These are phyloP conservation scores for Vidua macroura DNA, from an alignment of 2,113 vertebrate species.

Conservation along the genomic window DNA sequence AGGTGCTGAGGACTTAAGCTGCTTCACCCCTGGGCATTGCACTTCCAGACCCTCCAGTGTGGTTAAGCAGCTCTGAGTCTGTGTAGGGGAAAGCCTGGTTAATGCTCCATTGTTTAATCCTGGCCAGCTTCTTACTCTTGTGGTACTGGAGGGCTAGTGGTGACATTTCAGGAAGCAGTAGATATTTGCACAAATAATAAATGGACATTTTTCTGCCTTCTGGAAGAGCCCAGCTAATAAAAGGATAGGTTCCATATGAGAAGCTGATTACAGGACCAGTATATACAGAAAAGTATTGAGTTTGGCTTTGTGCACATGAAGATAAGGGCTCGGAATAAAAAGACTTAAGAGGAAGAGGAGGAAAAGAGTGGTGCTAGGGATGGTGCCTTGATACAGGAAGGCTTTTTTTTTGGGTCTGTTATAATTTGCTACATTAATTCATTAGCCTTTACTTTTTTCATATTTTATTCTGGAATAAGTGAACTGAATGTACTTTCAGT, in stretches of 20 bases:
- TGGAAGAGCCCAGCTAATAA: neutral
- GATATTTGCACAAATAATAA: neutral
- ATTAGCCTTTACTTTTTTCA: neutral
- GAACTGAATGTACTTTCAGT: neutral
- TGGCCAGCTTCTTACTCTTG: neutral
- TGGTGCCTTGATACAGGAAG: neutral
- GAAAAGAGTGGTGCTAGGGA: neutral
- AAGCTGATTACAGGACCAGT: neutral
- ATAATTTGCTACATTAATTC: constrained; percentile 1
- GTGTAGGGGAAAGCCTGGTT: neutral
- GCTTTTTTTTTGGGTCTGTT: neutral
- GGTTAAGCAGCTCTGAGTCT: neutral
- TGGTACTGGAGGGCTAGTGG: neutral
- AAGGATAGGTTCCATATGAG: neutral
- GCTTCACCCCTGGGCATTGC: neutral
- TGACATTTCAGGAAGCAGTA: neutral
- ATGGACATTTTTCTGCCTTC: neutral
- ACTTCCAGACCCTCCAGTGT: neutral
- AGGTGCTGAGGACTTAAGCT: neutral
- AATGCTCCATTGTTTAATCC: neutral
- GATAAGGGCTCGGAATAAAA: neutral
- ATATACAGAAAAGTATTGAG: neutral
- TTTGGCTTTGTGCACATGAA: neutral
- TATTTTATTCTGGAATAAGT: neutral
- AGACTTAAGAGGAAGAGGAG: neutral